Evolutionary conservation across 1,140 invertebrate genomes (phyloP), one percentile per base, ranked within the genome.

Genomic region (Pentalonia nigronervosa): DNA sequence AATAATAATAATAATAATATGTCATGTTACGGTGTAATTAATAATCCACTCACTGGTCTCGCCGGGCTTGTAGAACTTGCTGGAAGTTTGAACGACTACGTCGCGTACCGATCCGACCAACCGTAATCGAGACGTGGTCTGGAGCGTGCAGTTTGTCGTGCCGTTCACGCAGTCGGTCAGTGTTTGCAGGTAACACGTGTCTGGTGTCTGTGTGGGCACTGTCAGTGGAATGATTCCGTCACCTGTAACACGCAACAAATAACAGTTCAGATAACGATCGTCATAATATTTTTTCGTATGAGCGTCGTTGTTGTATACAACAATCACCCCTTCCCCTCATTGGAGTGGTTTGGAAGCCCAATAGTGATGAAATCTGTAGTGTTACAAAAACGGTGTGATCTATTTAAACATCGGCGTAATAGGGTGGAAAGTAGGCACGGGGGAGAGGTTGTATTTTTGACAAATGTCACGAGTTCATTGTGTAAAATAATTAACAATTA

Each of bases 71-170:
- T 97, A 97, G 93, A 96, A 96, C 94, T 96, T 96, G 92, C 96
- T 95, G 34, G 96, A 96, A 0, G 96, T 96, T 84, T 96, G 94
- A 23, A 97, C 96, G 91, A 97, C 96, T 17, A 97, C 96, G 94
- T 97, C 96, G 21, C 96, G 95, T 3, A 97, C 96, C 0, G 96
- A 95, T 34, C 96, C 96, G 41, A 96, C 95, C 2, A 97, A 95
- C 76, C 95, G 95, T 94, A 97, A 95, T 90, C 96, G 95, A 47
- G 96, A 96, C 93, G 96, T 95, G 94, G 96, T 96, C 94, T 96
- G 96, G 14, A 96, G 95, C 20, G 95, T 95, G 92, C 96, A 96
- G 87, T 94, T 94, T 30, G 96, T 95, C 14, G 95, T 95, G 47
- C 95, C 95, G 3, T 95, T 95, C 1, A 93, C 91, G 94, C 96